Base-by-base conservation (phyloP, 2,113 vertebrate genomes). In the Chamaetylas fuelleborni region DNA sequence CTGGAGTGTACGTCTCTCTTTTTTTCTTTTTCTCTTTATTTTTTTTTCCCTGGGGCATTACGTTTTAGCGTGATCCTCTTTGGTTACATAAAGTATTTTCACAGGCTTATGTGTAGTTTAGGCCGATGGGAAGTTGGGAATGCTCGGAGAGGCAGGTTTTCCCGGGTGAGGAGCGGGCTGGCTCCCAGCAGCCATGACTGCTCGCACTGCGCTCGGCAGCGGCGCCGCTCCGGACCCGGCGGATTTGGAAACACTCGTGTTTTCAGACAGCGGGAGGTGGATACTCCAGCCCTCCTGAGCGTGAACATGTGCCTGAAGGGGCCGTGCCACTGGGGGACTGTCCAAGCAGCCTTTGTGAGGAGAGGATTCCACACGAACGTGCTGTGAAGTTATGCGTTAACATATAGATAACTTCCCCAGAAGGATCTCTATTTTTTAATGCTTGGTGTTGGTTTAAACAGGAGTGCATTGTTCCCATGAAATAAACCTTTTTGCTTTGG, bases 401-500 rank as follows among this genome's bases (percentile, higher is more conserved):
- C 67, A 17, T 76, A 78, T 19, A 74, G 93, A 92, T 88, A 92
- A 83, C 60, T 60, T 86, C 29, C 22, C 40, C n/a, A 17, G 72
- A 78, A 73, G 64, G 74, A 34, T 22, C 8, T 60, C 4, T 45
- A 2, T 56, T 31, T 61, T n/a, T 69, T 51, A 43, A 20, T 50
- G 24, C 22, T 56, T 78, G 51, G 43, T 86, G 43, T 92, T 90
- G 85, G 28, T 83, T 94, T 86, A 81, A 93, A 92, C 80, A 92
- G 92, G 60, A 66, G 47, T 19, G 36, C 71, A 74, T 95, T 96
- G 95, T 96, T 92, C 56, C 79, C 4, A 4, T 73, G 66, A 79
- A 95, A 85, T 74, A 88, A 93, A 78, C 73, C 53, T 92, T 96
- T 96, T 88, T 74, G 48, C 89, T 95, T 73, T 90, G 91, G 85